Percentiles rank a stretch among this genome's conserved stretches.
phyloP scores from a whole-genome alignment of 2,797 vertebrate genomes.

The Alectoris magna region DNA sequence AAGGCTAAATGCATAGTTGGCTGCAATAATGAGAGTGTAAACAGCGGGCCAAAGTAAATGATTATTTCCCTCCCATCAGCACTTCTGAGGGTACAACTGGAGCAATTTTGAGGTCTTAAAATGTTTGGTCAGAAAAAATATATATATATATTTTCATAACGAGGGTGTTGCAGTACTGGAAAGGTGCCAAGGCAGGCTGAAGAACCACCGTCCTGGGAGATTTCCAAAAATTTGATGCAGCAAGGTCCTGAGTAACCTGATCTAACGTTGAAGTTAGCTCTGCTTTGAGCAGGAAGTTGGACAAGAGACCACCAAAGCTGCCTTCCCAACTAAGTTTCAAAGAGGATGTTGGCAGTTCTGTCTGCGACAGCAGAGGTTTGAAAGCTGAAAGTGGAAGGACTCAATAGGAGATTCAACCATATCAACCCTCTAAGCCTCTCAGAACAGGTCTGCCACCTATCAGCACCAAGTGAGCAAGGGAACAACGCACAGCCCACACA shows the following conservation, averaged over 20 bases:
- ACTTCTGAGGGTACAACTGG: slow-evolving; percentile 15
- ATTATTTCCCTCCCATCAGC: slow-evolving; percentile 39
- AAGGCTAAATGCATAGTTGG: not conserved
- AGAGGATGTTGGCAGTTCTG: not conserved
- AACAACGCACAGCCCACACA: not conserved
- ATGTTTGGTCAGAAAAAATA: slow-evolving; percentile 40
- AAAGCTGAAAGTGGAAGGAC: not conserved
- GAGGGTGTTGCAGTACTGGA: slow-evolving; percentile 15
- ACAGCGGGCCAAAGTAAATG: slow-evolving; percentile 42
- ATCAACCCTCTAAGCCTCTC: not conserved
- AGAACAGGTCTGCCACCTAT: not conserved
- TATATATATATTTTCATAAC: slow-evolving; percentile 35
- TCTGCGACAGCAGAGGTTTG: not conserved
- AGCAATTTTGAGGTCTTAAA: slow-evolving; percentile 19
- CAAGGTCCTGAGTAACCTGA: not conserved
- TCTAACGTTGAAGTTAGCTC: not conserved
- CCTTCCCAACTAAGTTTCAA: not conserved
- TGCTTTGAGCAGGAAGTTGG: not conserved
- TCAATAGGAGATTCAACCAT: not conserved
- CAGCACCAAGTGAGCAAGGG: not conserved
- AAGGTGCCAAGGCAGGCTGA: slow-evolving; percentile 41
- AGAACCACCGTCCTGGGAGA: slow-evolving; percentile 18
- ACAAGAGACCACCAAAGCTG: not conserved
- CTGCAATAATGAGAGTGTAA: slow-evolving; percentile 7
- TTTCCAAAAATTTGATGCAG: slow-evolving; percentile 20